These are phyloP conservation scores for Liasis olivaceus DNA, from an alignment of 2,797 vertebrate genomes.

Conservation along the genomic window DNA sequence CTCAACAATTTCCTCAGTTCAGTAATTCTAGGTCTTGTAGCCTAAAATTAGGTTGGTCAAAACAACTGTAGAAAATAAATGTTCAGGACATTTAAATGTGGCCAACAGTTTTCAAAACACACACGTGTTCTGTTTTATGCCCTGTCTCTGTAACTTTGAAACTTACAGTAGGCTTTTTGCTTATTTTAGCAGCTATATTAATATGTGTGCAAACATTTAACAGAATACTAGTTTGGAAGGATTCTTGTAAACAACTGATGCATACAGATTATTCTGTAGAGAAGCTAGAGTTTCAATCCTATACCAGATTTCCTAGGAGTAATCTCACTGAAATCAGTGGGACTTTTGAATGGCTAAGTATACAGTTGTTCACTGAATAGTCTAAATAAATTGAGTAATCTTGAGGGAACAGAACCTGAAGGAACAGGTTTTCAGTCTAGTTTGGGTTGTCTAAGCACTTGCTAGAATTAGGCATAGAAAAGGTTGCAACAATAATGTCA, in stretches of 20 bases:
- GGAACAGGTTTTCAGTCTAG: no score
- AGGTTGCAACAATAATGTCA: no score
- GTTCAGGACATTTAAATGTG: neutral
- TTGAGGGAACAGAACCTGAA: no score
- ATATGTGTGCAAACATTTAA: neutral
- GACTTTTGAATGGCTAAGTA: neutral
- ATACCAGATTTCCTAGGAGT: neutral
- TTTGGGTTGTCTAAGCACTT: no score
- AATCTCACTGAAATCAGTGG: no score
- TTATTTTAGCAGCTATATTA: neutral
- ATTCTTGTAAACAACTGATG: neutral
- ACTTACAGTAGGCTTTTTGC: no score
- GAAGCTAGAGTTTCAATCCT: neutral
- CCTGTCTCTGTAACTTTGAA: neutral
- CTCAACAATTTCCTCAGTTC: no score
- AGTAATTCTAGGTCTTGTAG: no score
- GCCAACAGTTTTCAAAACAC: no score
- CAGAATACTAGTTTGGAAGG: neutral
- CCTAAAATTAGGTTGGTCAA: no score
- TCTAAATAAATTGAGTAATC: neutral
- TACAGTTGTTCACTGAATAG: neutral
- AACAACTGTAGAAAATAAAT: neutral
- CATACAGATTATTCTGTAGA: neutral
- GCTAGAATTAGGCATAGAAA: no score
- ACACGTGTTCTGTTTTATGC: neutral